Evolutionary conservation across 1,140 invertebrate species (phyloP).

Genomic region (Cephus cinctus): DNA sequence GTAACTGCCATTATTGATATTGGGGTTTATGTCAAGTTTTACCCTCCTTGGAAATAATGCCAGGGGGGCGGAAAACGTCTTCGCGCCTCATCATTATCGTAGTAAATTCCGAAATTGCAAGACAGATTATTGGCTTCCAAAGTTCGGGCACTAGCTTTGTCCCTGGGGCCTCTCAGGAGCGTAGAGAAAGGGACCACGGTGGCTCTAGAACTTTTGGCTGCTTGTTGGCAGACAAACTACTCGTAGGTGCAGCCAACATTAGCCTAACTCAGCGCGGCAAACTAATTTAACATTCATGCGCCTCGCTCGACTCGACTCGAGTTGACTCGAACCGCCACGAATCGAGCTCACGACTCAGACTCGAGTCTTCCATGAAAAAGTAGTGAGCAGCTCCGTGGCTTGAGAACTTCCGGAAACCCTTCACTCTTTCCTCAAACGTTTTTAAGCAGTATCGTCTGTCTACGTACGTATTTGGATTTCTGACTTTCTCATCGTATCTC

Average conservation of each 20-base stretch:
- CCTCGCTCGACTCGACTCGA: slow-evolving; percentile 15
- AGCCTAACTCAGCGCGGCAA: slow-evolving; percentile 43
- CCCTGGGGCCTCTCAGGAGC: slow-evolving; percentile 10
- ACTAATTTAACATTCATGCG: slow-evolving; percentile 49
- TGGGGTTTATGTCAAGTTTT: too few relatives aligned
- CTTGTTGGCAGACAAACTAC: slow-evolving; percentile 41
- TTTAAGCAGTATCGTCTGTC: too few relatives aligned
- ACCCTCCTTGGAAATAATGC: too few relatives aligned
- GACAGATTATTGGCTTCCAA: slow-evolving; percentile 44
- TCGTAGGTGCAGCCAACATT: slow-evolving; percentile 42
- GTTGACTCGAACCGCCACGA: too few relatives aligned
- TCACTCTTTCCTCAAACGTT: not conserved
- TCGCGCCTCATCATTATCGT: slow-evolving; percentile 12
- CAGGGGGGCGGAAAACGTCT: too few relatives aligned
- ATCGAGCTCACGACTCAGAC: too few relatives aligned
- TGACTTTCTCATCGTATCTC: slow-evolving; percentile 18
- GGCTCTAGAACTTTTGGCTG: slow-evolving; percentile 42
- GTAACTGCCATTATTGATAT: too few relatives aligned
- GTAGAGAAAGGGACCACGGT: slow-evolving; percentile 25
- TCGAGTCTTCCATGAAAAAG: not conserved
- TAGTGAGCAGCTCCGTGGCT: slow-evolving; percentile 1
- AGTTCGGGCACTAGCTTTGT: not conserved
- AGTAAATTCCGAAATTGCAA: slow-evolving; percentile 34
- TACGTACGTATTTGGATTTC: too few relatives aligned
- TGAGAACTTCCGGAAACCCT: too few relatives aligned